phyloP scores from a whole-genome alignment of 2,888 invertebrate species.

The Oscheius sp. region DNA sequence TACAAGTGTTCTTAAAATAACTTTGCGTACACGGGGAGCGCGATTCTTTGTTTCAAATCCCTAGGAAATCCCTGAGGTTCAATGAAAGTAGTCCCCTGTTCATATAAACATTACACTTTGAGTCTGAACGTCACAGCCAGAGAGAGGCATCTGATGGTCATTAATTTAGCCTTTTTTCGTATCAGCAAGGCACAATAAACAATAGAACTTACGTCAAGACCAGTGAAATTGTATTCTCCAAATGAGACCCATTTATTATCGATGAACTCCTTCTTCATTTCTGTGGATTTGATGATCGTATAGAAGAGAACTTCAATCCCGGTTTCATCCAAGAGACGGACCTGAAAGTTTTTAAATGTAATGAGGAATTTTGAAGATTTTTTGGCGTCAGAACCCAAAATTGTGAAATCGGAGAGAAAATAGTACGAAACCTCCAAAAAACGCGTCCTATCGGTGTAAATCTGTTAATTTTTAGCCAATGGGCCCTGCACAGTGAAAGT shows the following conservation, averaged over 20 bases:
- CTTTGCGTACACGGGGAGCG: too few species aligned
- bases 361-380: background rate
- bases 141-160: background rate
- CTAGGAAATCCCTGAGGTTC: too few species aligned
- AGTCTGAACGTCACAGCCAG: background rate
- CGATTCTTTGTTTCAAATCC: too few species aligned
- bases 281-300: slow-evolving; percentile 50
- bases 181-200: background rate
- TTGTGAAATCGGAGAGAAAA: background rate
- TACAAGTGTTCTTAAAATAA: too few species aligned
- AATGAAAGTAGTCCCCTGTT: too few species aligned
- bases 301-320: slow-evolving; percentile 61
- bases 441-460: too few species aligned
- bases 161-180: background rate
- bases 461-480: too few species aligned
- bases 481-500: too few species aligned
- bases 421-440: too few species aligned
- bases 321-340: slow-evolving; percentile 67
- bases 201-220: slow-evolving; percentile 54
- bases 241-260: slow-evolving; percentile 59
- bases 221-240: slow-evolving; percentile 70
- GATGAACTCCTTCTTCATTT: slow-evolving; percentile 61
- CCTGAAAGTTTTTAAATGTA: slow-evolving; percentile 42
- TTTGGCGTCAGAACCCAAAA: background rate
- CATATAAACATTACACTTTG: background rate